Evolutionary conservation across 2,113 vertebrate genomes (phyloP).

Genomic region (Cryptotis parvus): DNA sequence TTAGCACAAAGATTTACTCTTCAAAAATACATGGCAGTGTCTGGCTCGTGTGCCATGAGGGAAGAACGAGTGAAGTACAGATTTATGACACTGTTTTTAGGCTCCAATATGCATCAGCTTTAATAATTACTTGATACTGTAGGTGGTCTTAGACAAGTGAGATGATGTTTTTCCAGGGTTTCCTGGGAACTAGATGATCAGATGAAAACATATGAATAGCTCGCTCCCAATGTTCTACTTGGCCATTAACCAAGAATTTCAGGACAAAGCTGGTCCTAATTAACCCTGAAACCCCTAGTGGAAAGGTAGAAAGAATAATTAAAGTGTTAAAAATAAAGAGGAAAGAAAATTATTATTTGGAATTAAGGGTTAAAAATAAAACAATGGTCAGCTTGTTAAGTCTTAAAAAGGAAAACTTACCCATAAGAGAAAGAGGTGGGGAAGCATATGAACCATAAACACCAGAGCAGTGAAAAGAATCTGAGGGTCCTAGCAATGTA

Average conservation of each 20-base stretch:
- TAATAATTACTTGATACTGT: slow-evolving; percentile 83
- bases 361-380: slow-evolving; percentile 17
- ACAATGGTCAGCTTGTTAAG: background rate
- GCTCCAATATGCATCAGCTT: slow-evolving; percentile 82
- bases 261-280: slow-evolving; percentile 58
- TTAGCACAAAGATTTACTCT: slow-evolving; percentile 87
- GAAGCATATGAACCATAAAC: background rate
- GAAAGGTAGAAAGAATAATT: slow-evolving; percentile 60
- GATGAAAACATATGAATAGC: slow-evolving; percentile 64
- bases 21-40: slow-evolving; percentile 81
- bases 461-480: background rate
- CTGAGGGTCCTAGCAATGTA: background rate
- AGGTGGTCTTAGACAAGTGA: slow-evolving; percentile 29
- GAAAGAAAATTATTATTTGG: slow-evolving; percentile 38
- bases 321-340: slow-evolving; percentile 54
- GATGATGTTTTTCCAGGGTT: slow-evolving; percentile 13
- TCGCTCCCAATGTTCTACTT: slow-evolving; percentile 51
- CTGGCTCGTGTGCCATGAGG: slow-evolving; percentile 81
- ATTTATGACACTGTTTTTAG: slow-evolving; percentile 81
- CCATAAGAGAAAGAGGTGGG: background rate
- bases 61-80: slow-evolving; percentile 79
- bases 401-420: slow-evolving; percentile 42
- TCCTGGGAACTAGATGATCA: slow-evolving; percentile 50
- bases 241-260: slow-evolving; percentile 54
- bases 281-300: slow-evolving; percentile 47